Percentiles rank a stretch among this genome's conserved stretches.
These are phyloP conservation scores for Psophia crepitans DNA, from an alignment of 2,113 vertebrate species.

Conservation along the genomic window DNA sequence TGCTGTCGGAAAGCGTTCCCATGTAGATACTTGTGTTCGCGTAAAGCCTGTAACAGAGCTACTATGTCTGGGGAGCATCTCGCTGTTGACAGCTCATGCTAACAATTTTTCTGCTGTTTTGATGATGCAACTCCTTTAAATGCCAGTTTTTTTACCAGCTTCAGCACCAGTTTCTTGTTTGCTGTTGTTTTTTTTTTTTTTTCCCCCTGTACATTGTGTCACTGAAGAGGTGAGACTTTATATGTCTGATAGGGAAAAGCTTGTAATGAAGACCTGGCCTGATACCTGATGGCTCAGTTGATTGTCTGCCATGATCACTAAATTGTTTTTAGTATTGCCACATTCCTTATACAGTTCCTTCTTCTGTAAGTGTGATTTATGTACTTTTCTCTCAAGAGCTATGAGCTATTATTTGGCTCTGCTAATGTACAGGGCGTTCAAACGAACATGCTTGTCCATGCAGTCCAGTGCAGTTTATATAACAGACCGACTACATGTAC, in stretches of 20 bases:
- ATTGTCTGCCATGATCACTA: neutral
- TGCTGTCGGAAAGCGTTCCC: neutral
- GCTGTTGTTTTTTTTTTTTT: too few species aligned
- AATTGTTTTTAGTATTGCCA: neutral
- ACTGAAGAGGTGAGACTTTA: neutral
- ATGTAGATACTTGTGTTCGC: neutral
- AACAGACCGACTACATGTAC: neutral
- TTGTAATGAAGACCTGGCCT: neutral
- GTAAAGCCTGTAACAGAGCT: neutral
- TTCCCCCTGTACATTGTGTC: neutral
- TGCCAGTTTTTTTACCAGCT: neutral
- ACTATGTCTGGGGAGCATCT: neutral
- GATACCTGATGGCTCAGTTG: neutral
- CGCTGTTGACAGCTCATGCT: neutral
- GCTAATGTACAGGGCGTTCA: neutral
- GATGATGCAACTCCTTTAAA: neutral
- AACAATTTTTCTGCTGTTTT: neutral
- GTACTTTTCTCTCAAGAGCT: neutral
- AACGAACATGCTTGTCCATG: neutral
- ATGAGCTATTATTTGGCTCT: constrained; percentile 22
- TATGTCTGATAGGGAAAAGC: neutral
- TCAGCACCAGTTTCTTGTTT: neutral
- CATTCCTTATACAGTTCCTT: neutral
- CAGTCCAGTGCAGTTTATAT: neutral
- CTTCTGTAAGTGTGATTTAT: neutral